Percentiles rank a stretch among this genome's conserved stretches.
Evolutionary conservation across 2,113 vertebrate genomes (phyloP).

Genomic region (Phylloscopus trochiloides): DNA sequence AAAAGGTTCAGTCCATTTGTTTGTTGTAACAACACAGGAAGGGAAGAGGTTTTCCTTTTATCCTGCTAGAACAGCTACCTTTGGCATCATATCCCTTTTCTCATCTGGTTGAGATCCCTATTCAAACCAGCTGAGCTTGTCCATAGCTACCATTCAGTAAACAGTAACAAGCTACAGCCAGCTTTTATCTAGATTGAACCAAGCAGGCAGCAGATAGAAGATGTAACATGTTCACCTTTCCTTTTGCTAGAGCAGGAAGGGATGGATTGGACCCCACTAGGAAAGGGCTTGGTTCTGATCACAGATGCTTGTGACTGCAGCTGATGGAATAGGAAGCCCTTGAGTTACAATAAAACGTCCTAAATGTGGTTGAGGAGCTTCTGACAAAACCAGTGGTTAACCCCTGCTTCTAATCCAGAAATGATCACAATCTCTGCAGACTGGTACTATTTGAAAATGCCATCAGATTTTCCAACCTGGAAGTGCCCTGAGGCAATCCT

Average conservation of each 20-base stretch:
- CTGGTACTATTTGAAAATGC: not conserved
- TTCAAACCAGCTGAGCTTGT: not conserved
- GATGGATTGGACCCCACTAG: not conserved
- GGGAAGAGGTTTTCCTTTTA: slow-evolving; percentile 44
- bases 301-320: not conserved
- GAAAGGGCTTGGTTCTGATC: not conserved
- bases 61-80: slow-evolving; percentile 14
- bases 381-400: not conserved
- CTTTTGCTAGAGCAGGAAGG: not conserved
- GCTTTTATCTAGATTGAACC: not conserved
- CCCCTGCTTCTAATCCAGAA: not conserved
- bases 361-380: not conserved
- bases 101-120: not conserved
- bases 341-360: not conserved
- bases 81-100: slow-evolving; percentile 19
- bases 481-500: not conserved
- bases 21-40: slow-evolving; percentile 37
- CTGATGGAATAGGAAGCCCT: not conserved
- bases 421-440: not conserved
- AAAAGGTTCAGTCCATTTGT: not conserved
- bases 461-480: not conserved
- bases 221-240: not conserved
- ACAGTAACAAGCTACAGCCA: not conserved
- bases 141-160: not conserved
- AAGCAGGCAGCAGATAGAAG: not conserved